phyloP scores from a whole-genome alignment of 2,888 invertebrate genomes.

The Oligia fasciuncula region DNA sequence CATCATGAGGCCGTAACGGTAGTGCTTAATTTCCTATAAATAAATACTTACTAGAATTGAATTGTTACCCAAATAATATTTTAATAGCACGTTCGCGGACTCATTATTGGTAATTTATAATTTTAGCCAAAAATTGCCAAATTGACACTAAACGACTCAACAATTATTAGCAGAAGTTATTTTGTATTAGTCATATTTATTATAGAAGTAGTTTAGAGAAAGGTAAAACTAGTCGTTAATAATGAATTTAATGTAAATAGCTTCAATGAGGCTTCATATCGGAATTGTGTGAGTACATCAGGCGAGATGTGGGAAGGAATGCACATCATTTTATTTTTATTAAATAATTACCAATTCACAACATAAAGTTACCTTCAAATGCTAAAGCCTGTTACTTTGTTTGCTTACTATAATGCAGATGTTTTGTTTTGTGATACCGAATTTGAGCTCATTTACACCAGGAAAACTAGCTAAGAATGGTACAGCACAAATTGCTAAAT shows the following conservation, averaged over 20 bases:
- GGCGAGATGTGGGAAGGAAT: slow-evolving; percentile 25
- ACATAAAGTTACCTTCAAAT: slow-evolving; percentile 35
- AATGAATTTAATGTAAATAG: slow-evolving; percentile 68
- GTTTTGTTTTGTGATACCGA: slow-evolving; percentile 39
- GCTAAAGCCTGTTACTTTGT: slow-evolving; percentile 22
- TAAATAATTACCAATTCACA: slow-evolving; percentile 29
- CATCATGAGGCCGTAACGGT: slow-evolving; percentile 4
- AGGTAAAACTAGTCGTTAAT: slow-evolving; percentile 78
- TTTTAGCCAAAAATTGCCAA: slow-evolving; percentile 89
- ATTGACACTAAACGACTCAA: slow-evolving; percentile 79
- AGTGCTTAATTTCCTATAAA: not conserved
- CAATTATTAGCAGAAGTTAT: slow-evolving; percentile 75
- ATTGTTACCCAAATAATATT: slow-evolving; percentile 30
- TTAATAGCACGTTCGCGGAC: slow-evolving; percentile 18
- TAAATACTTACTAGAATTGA: slow-evolving; percentile 8
- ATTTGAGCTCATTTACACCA: slow-evolving; percentile 45
- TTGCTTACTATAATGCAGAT: slow-evolving; percentile 36
- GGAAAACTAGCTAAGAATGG: slow-evolving; percentile 20
- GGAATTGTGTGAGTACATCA: slow-evolving; percentile 57
- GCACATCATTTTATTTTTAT: not conserved
- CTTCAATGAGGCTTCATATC: slow-evolving; percentile 79
- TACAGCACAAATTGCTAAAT: slow-evolving; percentile 49
- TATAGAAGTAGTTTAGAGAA: slow-evolving; percentile 74
- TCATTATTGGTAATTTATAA: slow-evolving; percentile 74
- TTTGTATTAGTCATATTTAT: slow-evolving; percentile 77